Conservation (phyloP, 2,888 invertebrate genomes). For the Chrysotoxum bicinctum region DNA sequence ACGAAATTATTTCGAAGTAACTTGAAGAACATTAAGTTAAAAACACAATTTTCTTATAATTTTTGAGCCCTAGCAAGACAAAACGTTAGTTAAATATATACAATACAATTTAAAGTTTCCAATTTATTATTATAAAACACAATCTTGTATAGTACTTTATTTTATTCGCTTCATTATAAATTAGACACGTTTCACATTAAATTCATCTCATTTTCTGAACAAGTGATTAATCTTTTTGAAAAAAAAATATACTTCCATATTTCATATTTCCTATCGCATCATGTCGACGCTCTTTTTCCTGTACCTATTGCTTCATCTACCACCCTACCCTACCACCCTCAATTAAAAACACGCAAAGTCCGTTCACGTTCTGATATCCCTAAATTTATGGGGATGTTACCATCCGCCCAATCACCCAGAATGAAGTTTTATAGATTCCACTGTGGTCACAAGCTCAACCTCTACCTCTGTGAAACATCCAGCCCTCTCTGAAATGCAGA, state of each 20-base stretch:
- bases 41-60: too few species aligned
- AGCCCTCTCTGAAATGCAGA: slow-evolving; percentile 54
- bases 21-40: too few species aligned
- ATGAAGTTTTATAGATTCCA: slow-evolving; percentile 38
- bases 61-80: too few species aligned
- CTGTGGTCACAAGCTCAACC: slow-evolving; percentile 1
- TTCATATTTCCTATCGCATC: slow-evolving; percentile 48
- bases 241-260: slow-evolving; percentile 40
- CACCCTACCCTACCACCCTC: too few species aligned
- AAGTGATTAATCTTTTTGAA: slow-evolving; percentile 55
- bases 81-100: not conserved
- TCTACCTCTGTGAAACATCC: slow-evolving; percentile 8
- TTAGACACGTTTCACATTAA: slow-evolving; percentile 57
- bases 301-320: not conserved
- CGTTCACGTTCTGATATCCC: slow-evolving; percentile 17
- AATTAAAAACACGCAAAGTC: slow-evolving; percentile 27
- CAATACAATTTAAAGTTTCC: not conserved
- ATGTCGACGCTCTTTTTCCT: not conserved
- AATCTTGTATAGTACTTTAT: not conserved
- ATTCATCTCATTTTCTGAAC: slow-evolving; percentile 25
- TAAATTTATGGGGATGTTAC: not conserved
- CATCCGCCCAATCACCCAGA: not conserved
- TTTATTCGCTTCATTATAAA: slow-evolving; percentile 27
- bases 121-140: not conserved
- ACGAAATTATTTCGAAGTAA: too few species aligned